Evolutionary conservation across 2,113 vertebrate species (phyloP), one percentile per base, ranked within the genome.

Genomic region (Atherinomorus stipes): DNA sequence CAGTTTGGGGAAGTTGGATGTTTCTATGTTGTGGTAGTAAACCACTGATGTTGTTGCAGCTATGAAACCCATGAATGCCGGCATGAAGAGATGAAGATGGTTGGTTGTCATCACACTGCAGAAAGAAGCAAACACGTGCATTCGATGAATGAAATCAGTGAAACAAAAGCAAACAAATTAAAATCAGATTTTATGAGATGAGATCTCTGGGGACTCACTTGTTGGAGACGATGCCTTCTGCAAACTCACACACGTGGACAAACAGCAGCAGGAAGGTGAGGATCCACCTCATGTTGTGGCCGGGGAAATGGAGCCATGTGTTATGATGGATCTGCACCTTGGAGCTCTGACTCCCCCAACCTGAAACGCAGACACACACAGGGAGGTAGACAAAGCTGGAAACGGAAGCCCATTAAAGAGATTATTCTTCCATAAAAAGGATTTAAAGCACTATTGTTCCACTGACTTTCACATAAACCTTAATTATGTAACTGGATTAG

Each of bases 271-370:
- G 94, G 89, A 99, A 99, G 0, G 98, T 99, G 70, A 99, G 95
- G 78, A 99, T 96, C 98, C 98, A 99, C 6, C 98, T 91, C 74
- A 99, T 81, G 92, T 97, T 99, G 90, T 99, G 98, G 0, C 98
- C 98, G 0, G 98, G 98, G 78, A 99, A 99, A 77, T 99, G 98
- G 40, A 99, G 94, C 98, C 98, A 99, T 0, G 98, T 99, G 71
- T 99, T 99, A 77, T 99, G 98, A 81, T 99, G 98, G 83, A 99
- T 99, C 90, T 99, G 98, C 7, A 99, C 98, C 87, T 99, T 99
- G 0, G 98, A 99, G 85, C 97, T 99, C 83, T 99, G 98, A 76
- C 96, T 99, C 42, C 98, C 98, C 98, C 98, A 99, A 12, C 98
- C 98, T 99, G 85, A 50, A 66, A 7, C 6, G 78, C 1, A 69